Evolutionary conservation across 2,113 vertebrate genomes (phyloP).

Genomic region (Phaethon lepturus): DNA sequence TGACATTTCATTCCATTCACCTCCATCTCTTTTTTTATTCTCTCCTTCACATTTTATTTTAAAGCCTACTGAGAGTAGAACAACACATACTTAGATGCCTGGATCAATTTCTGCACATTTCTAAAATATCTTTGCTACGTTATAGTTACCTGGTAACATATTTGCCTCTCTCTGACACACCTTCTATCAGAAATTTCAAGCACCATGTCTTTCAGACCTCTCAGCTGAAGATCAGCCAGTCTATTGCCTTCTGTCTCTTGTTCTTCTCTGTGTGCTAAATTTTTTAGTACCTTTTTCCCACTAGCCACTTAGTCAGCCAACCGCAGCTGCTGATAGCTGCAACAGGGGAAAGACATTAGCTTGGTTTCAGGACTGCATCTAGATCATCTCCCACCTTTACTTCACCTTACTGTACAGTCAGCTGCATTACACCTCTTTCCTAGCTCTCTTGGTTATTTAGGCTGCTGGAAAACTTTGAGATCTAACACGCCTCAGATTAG

Average conservation of each 20-base stretch:
- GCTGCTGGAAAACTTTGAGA: background rate
- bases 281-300: background rate
- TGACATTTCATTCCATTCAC: conserved; percentile 23
- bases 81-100: background rate
- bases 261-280: background rate
- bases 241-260: background rate
- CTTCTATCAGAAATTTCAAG: background rate
- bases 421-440: background rate
- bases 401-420: background rate
- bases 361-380: background rate
- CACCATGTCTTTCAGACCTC: background rate
- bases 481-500: background rate
- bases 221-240: background rate
- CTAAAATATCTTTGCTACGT: background rate
- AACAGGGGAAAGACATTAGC: background rate
- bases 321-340: background rate
- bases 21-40: background rate
- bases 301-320: background rate
- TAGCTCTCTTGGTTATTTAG: background rate
- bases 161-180: background rate
- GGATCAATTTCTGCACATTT: background rate
- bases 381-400: background rate
- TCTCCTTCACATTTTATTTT: background rate
- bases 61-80: background rate
- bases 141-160: background rate